phyloP scores from a whole-genome alignment of 1,140 invertebrate genomes.

The Lepidurus packardi region DNA sequence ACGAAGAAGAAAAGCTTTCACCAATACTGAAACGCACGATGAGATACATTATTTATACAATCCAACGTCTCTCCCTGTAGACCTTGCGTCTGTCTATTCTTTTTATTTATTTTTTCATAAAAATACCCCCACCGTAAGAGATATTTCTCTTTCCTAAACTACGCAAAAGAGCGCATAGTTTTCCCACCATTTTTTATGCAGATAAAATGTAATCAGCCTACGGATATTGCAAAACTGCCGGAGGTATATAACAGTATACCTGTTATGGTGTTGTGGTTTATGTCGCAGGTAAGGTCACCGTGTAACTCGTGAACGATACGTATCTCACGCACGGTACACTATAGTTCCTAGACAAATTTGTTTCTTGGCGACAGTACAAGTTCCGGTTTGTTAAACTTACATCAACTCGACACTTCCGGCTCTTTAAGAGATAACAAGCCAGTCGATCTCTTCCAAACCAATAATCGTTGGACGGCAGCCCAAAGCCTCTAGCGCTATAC shows the following conservation, averaged over 20 bases:
- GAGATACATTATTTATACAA: no score
- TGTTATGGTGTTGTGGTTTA: not conserved
- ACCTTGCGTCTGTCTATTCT: no score
- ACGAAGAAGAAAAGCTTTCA: no score
- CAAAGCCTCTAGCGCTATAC: not conserved
- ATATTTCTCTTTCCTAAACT: no score
- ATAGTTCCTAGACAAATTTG: not conserved
- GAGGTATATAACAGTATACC: not conserved
- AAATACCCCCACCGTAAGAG: no score
- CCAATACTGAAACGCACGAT: no score
- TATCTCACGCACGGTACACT: not conserved
- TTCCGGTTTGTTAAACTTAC: not conserved
- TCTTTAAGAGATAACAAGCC: not conserved
- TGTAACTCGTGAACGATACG: not conserved
- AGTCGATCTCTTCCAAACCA: not conserved
- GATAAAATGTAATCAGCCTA: no score
- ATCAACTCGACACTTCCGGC: not conserved
- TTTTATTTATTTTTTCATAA: no score
- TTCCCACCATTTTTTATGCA: no score
- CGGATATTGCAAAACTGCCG: no score
- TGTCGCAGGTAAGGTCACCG: not conserved
- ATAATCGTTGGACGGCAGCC: not conserved
- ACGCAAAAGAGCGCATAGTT: no score
- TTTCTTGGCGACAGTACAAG: not conserved
- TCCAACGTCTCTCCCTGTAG: no score